Conservation (phyloP, 37 sponge, comb jelly and placozoan genomes). For the Crambe crambe region DNA sequence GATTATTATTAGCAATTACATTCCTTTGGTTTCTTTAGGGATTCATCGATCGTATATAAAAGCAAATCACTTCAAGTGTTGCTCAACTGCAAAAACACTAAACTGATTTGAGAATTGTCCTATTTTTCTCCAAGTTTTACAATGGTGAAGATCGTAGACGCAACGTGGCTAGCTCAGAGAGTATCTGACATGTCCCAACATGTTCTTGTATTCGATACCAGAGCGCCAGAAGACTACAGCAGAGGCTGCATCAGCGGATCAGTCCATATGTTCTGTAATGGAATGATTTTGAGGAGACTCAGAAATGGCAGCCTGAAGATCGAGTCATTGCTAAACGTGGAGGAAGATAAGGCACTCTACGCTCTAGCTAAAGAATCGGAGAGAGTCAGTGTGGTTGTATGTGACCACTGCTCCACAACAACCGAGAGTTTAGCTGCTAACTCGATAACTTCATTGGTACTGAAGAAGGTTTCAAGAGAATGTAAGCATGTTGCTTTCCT, state of each 20-base stretch:
- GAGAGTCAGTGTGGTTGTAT: constrained; percentile 50
- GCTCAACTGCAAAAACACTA: no score
- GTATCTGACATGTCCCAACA: background rate
- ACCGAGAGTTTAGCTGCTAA: constrained; percentile 15
- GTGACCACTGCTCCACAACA: constrained; percentile 29
- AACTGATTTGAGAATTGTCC: no score
- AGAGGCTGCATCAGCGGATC: constrained; percentile 59
- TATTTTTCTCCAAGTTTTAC: background rate
- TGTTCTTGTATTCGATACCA: constrained; percentile 57
- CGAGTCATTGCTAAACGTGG: constrained; percentile 38
- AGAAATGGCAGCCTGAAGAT: constrained; percentile 58
- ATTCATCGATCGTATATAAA: no score
- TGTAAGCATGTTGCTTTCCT: constrained; percentile 62
- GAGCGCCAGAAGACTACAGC: constrained; percentile 26
- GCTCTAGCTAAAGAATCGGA: constrained; percentile 55
- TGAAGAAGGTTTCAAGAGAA: constrained; percentile 53
- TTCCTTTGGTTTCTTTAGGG: no score
- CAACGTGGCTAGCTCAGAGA: constrained; percentile 32
- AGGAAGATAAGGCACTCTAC: constrained; percentile 56
- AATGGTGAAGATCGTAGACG: constrained; percentile 59
- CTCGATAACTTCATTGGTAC: constrained; percentile 21
- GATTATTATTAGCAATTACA: no score
- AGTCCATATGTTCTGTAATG: constrained; percentile 49
- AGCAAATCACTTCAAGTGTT: no score
- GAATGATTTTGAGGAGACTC: constrained; percentile 57